phyloP scores from a whole-genome alignment of 2,888 invertebrate species.

The Ormyrus rosae region DNA sequence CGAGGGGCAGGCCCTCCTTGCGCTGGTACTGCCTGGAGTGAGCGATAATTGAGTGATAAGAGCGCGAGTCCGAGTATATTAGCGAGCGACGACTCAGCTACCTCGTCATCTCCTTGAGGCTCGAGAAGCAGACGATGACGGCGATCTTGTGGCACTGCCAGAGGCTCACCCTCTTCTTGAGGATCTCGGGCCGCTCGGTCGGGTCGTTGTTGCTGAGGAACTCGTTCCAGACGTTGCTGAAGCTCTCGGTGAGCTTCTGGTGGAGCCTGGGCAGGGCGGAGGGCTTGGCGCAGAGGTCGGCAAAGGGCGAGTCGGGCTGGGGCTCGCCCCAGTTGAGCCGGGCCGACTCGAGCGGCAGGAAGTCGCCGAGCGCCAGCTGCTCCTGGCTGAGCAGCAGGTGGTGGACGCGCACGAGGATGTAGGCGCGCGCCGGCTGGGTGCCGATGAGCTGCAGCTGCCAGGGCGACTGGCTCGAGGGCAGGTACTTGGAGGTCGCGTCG shows the following conservation, averaged over 20 bases:
- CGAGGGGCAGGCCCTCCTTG: slow-evolving; percentile 59
- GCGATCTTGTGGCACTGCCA: slow-evolving; percentile 81
- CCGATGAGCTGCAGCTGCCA: slow-evolving; percentile 88
- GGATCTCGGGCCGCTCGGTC: slow-evolving; percentile 82
- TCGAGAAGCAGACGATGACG: slow-evolving; percentile 82
- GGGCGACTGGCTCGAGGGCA: slow-evolving; percentile 84
- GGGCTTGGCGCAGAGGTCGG: slow-evolving; percentile 69
- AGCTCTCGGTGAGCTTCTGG: slow-evolving; percentile 82
- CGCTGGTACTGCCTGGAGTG: slow-evolving; percentile 60
- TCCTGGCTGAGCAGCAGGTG: slow-evolving; percentile 86
- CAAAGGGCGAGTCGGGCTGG: slow-evolving; percentile 68
- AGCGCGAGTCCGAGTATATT: no score
- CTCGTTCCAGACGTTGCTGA: slow-evolving; percentile 88
- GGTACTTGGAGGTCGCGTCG: slow-evolving; percentile 86
- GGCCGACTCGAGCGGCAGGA: slow-evolving; percentile 80
- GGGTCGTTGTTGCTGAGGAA: slow-evolving; percentile 88
- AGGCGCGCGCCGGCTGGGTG: background rate
- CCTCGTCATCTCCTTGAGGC: slow-evolving; percentile 80
- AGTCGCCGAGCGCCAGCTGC: slow-evolving; percentile 84
- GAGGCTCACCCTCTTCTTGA: slow-evolving; percentile 80
- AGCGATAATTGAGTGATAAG: no score
- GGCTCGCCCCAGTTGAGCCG: slow-evolving; percentile 1
- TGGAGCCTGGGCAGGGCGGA: slow-evolving; percentile 82
- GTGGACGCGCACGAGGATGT: slow-evolving; percentile 83
- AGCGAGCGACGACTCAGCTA: slow-evolving; percentile 14